A percentile compares a stretch with the other conserved stretches of the same genome.
Conservation (phyloP, 2,888 invertebrate species). For the Osmoderma eremita region DNA sequence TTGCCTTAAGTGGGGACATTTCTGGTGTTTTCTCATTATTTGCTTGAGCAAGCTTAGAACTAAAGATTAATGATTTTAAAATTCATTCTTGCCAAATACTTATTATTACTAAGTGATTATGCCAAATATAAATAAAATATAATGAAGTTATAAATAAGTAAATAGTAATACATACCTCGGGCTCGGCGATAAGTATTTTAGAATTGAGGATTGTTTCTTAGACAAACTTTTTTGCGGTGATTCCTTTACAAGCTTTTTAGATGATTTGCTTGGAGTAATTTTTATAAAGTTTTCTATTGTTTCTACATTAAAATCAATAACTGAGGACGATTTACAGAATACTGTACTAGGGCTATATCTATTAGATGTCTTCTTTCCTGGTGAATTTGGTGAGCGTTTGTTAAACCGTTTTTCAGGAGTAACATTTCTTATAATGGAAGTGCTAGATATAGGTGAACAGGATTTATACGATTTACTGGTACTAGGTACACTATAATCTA, state of each 20-base stretch:
- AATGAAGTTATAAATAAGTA: too few species aligned
- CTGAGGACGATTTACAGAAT: conserved; percentile 52
- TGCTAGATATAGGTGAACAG: neutral
- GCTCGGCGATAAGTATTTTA: conserved; percentile 52
- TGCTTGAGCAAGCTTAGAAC: conserved; percentile 52
- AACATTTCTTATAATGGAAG: neutral
- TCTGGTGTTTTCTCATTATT: conserved; percentile 57
- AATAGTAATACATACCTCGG: conserved; percentile 47
- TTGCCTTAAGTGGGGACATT: conserved; percentile 45
- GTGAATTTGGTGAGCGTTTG: conserved; percentile 33
- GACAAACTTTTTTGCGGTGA: conserved; percentile 45
- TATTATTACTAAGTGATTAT: too few species aligned
- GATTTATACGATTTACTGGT: neutral
- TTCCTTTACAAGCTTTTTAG: conserved; percentile 38
- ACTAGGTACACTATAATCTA: neutral
- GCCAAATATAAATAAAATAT: too few species aligned
- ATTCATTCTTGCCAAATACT: neutral
- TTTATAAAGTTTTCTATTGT: conserved; percentile 57
- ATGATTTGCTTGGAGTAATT: conserved; percentile 57
- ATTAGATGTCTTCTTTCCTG: conserved; percentile 44
- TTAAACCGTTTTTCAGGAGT: conserved; percentile 30
- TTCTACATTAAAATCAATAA: conserved; percentile 58
- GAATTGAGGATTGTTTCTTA: conserved; percentile 51
- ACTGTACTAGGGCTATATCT: conserved; percentile 52
- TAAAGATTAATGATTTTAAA: conserved; percentile 41